Evolutionary conservation across 1,140 invertebrate genomes (phyloP).

Genomic region (Meteorus sp.): DNA sequence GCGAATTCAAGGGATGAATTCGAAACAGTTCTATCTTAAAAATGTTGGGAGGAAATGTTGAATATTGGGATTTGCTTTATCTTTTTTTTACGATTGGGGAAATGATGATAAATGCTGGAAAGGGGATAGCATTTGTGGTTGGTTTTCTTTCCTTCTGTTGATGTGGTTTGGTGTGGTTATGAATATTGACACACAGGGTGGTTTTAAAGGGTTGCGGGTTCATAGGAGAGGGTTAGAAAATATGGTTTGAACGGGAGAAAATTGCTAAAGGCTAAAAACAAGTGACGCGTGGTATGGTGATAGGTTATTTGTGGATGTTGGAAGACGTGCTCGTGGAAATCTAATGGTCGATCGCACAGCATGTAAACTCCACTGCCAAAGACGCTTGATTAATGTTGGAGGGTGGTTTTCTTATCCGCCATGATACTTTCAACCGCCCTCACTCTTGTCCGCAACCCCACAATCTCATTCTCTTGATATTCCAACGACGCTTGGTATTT

Average conservation of each 20-base stretch:
- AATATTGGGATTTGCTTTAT: no score
- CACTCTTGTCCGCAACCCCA: no score
- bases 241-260: constrained; percentile 3
- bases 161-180: no score
- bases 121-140: no score
- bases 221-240: constrained; percentile 5
- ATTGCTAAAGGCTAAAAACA: constrained; percentile 26
- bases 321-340: neutral
- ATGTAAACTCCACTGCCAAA: neutral
- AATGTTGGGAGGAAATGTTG: no score
- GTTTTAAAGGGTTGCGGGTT: constrained; percentile 7
- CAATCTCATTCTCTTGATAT: no score
- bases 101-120: no score
- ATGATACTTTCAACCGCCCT: no score
- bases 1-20: neutral
- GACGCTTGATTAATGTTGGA: neutral
- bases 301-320: neutral
- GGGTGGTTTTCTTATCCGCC: neutral
- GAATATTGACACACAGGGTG: no score
- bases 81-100: no score
- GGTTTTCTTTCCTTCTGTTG: no score
- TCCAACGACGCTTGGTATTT: no score
- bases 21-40: neutral
- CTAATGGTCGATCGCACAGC: neutral
- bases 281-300: neutral